Conservation (phyloP, 2,113 vertebrate species). For the Poecile atricapillus region DNA sequence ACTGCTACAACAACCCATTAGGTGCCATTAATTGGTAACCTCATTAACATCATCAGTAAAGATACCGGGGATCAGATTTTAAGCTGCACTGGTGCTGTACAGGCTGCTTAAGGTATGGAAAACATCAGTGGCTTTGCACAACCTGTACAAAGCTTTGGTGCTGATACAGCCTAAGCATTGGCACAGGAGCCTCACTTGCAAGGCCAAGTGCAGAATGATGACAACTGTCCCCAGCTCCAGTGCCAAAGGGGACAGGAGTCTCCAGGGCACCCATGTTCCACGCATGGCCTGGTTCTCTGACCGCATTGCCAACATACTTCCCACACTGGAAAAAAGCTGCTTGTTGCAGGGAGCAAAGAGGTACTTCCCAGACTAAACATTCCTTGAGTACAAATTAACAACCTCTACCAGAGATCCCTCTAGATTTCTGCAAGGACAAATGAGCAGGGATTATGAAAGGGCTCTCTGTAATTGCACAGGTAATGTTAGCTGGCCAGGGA, state of each 20-base stretch:
- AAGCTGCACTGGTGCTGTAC: background rate
- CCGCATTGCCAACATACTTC: background rate
- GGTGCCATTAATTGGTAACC: constrained; percentile 60
- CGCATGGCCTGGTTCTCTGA: fast-evolving
- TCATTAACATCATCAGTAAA: constrained; percentile 28
- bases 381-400: background rate
- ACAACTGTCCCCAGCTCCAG: background rate
- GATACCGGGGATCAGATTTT: constrained; percentile 1
- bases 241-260: background rate
- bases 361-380: background rate
- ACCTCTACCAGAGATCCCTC: background rate
- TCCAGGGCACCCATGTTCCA: background rate
- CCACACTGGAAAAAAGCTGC: background rate
- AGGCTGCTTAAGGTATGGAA: background rate
- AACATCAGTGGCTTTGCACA: background rate
- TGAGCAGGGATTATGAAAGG: background rate
- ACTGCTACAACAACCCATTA: constrained; percentile 22
- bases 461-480: background rate
- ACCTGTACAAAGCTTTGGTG: background rate
- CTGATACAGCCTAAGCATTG: background rate
- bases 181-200: background rate
- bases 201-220: background rate
- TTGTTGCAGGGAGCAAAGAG: background rate
- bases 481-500: background rate
- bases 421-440: background rate